These are phyloP conservation scores for Oreochromis grahami DNA, from an alignment of 2,797 vertebrate genomes.

Conservation along the genomic window DNA sequence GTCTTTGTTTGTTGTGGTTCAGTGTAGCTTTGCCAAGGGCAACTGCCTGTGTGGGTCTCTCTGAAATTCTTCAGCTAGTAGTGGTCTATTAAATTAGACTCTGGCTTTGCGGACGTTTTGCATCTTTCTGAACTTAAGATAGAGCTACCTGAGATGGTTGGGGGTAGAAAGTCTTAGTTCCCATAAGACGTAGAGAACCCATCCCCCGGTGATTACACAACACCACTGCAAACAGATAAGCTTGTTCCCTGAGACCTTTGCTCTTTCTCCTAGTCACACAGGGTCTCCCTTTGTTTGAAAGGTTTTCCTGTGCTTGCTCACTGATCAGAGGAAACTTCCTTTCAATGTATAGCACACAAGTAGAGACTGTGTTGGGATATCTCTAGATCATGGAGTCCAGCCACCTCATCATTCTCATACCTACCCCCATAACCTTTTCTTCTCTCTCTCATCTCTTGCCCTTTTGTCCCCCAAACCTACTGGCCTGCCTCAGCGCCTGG, in stretches of 20 bases:
- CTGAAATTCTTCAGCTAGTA: constrained; percentile 29
- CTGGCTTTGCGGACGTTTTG: constrained; percentile 22
- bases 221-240: not conserved
- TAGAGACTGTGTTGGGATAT: not conserved
- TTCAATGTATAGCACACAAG: not conserved
- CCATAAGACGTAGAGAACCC: not conserved
- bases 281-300: not conserved
- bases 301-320: not conserved
- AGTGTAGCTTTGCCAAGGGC: constrained; percentile 55
- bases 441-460: not conserved
- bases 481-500: constrained; percentile 16
- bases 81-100: constrained; percentile 38
- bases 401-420: not conserved
- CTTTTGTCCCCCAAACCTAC: not conserved
- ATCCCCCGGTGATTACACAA: constrained; percentile 41
- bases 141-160: constrained; percentile 30
- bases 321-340: not conserved
- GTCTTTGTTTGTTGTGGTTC: constrained; percentile 68
- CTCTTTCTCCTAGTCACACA: not conserved
- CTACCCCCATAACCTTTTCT: not conserved
- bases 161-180: not conserved
- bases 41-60: constrained; percentile 45
- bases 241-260: not conserved
- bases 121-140: constrained; percentile 23
- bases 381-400: constrained; percentile 1